These are phyloP conservation scores for Phthorimaea operculella DNA, from an alignment of 1,140 invertebrate species.

Conservation along the genomic window DNA sequence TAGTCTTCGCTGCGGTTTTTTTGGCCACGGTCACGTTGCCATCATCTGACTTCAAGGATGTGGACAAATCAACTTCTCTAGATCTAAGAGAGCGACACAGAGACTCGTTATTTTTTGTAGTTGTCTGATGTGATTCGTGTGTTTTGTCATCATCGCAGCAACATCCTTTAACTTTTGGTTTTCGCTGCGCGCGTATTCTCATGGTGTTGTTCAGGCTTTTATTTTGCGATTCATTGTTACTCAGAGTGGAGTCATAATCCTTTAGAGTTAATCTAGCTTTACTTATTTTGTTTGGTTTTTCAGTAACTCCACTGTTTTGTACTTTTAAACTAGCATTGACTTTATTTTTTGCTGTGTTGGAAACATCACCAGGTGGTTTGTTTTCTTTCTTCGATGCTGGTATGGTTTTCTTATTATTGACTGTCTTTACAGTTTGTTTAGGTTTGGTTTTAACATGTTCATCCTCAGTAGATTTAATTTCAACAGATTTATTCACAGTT, in stretches of 20 bases:
- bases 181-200: neutral
- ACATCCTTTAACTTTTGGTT: neutral
- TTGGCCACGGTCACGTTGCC: neutral
- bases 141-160: neutral
- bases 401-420: too few species aligned
- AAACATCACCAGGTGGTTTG: too few species aligned
- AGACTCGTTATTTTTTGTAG: neutral
- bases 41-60: neutral
- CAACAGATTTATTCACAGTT: too few species aligned
- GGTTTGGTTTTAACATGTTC: too few species aligned
- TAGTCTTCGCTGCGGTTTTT: neutral
- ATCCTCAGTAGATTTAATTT: too few species aligned
- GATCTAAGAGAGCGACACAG: slow-evolving; percentile 3
- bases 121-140: neutral
- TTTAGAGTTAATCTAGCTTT: too few species aligned
- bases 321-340: neutral
- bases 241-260: too few species aligned
- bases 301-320: neutral
- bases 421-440: too few species aligned
- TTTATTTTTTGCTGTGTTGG: neutral
- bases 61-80: slow-evolving; percentile 8
- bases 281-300: too few species aligned
- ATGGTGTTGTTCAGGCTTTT: neutral
- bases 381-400: too few species aligned
- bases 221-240: neutral